Percentiles rank a stretch among this genome's conserved stretches.
Evolutionary conservation across 2,888 invertebrate species (phyloP).

Genomic region (Chrysomela aeneicollis): DNA sequence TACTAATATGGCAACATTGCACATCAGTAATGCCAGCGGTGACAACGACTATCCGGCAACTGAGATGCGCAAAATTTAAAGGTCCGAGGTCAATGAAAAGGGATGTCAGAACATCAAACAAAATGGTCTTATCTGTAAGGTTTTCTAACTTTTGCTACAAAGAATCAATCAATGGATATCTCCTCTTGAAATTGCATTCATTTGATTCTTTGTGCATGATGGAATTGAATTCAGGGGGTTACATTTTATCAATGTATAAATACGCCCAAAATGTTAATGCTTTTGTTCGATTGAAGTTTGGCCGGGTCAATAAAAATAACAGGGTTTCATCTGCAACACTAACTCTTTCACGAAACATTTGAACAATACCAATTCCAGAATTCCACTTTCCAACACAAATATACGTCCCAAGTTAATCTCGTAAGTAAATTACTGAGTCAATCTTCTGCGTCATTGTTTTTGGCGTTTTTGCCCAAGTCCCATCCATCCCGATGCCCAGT

Average conservation of each 20-base stretch:
- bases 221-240: neutral
- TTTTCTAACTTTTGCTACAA: too few relatives aligned
- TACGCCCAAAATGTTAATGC: neutral
- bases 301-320: neutral
- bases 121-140: too few relatives aligned
- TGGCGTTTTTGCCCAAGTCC: constrained; percentile 51
- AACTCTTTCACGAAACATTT: constrained; percentile 49
- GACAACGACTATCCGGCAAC: too few relatives aligned
- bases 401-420: constrained; percentile 42
- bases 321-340: constrained; percentile 32
- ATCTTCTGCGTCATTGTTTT: constrained; percentile 54
- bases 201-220: too few relatives aligned
- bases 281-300: neutral
- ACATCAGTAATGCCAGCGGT: too few relatives aligned
- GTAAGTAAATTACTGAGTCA: constrained; percentile 48
- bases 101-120: too few relatives aligned
- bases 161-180: too few relatives aligned
- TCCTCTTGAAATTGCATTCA: too few relatives aligned
- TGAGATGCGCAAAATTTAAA: too few relatives aligned
- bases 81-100: too few relatives aligned
- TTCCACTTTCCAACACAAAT: constrained; percentile 42
- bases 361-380: constrained; percentile 44
- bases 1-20: too few relatives aligned
- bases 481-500: constrained; percentile 43
- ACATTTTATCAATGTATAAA: neutral